Base-by-base conservation (phyloP, 2,888 invertebrate genomes). In the Diploptera punctata region DNA sequence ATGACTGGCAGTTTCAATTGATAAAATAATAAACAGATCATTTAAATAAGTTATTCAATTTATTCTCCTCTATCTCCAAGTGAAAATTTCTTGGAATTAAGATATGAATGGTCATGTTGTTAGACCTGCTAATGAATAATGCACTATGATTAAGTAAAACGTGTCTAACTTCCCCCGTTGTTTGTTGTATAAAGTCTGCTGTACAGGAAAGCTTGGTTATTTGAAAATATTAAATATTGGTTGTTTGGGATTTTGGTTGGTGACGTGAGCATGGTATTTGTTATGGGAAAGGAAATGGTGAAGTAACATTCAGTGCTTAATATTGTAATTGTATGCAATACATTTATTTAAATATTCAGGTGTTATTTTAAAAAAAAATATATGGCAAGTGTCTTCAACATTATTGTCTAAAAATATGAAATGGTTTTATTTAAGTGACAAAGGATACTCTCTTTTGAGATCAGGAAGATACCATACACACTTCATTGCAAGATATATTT, bases 241-340 rank as follows among this genome's bases (percentile, higher is more conserved):
- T 65, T 47, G 47, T 47, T 65, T 65, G 65, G 65, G 65, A 26
- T 65, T 54, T 65, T 65, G 65, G 47, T 65, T 65, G 65, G 65
- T 65, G 65, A 65, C 24, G 38, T 65, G 65, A 65, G 65, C 65
- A 65, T 65, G 65, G 65, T 65, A 65, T 16, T 65, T 65, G 65
- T 65, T 44, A 65, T 16, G 65, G 65, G 65, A 44, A n/a, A 65
- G 65, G 65, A 65, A 31, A 26, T 65, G 65, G 65, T 65, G n/a
- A 26, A 33, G 47, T 65, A 65, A 65, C 29, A 29, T 47, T n/a
- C 47, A 26, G 47, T 65, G 65, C 44, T 65, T 47, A 65, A 65
- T 65, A 9, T 65, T n/a, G n/a, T n/a, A n/a, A n/a, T 16, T 47
- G 47, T 65, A 5, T 65, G 47, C 44, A 24, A 24, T 65, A 65